Evolutionary conservation across 2,797 vertebrate genomes (phyloP), one percentile per base, ranked within the genome.

Genomic region (Chiloscyllium punctatum): DNA sequence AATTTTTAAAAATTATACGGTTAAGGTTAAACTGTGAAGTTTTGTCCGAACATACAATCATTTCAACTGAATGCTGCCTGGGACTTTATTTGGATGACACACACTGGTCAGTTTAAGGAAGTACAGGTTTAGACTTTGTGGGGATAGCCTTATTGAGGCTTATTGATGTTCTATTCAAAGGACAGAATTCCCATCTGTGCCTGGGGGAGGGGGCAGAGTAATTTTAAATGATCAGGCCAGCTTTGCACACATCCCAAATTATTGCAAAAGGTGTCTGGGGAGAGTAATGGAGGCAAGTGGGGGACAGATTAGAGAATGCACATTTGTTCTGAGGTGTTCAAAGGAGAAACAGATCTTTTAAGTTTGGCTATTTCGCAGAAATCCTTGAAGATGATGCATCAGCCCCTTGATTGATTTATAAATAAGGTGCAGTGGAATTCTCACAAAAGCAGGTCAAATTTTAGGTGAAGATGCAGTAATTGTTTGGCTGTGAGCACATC

Each of bases 71-170:
- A 84, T 79, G 82, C 8, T 25, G 42, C 42, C 18, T 48, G 18
- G 21, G 66, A 66, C 90, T 92, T 92, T 92, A n/a, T 69, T 69
- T 92, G 90, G n/a, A 92, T 37, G 90, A 92, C 90, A 92, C 90
- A 92, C 62, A 69, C 90, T 92, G 90, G 90, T 42, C 66, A 92
- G 8, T 68, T 42, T 25, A 42, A 66, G 90, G 42, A 92, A 92
- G 90, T 92, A 69, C 90, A 92, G 90, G 62, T 92, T 69, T 62
- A 13, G 57, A 62, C 57, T 62, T 11, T 62, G 57, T 62, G 57
- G 11, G 7, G 57, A 11, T 62, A 11, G 57, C 57, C 7, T 62
- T 62, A 13, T 62, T 62, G 7, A 37, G 90, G 66, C 21, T 69
- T 2, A 27, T 37, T 69, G 9, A 42, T 66, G 8, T 68, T 21